Conservation (phyloP, 2,113 vertebrate species). For the Tachycineta bicolor region DNA sequence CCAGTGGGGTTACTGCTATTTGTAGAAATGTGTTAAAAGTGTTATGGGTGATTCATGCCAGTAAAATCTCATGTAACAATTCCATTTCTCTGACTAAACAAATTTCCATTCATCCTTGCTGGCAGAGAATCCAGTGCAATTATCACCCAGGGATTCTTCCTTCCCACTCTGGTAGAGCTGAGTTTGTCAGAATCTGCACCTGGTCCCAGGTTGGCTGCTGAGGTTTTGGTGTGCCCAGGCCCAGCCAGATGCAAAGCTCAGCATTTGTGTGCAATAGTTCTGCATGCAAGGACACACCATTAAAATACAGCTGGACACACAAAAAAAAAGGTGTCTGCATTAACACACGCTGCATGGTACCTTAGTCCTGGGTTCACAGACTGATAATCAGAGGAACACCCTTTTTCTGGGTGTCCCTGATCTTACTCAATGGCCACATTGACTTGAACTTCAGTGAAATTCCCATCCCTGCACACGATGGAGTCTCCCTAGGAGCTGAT, state of each 20-base stretch:
- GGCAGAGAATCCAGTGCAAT: background rate
- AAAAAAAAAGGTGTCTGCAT: accelerated
- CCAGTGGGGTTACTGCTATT: background rate
- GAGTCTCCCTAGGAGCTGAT: background rate
- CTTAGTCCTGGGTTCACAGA: background rate
- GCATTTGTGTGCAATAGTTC: background rate
- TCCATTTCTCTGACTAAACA: background rate
- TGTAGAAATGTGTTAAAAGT: background rate
- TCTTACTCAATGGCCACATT: background rate
- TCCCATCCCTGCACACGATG: background rate
- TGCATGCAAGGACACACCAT: too few species aligned
- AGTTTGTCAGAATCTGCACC: background rate
- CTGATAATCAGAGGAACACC: background rate
- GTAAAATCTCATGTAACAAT: background rate
- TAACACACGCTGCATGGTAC: accelerated
- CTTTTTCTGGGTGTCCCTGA: background rate
- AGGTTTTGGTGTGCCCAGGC: background rate
- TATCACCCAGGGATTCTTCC: background rate
- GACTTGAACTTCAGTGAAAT: background rate
- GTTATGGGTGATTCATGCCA: background rate
- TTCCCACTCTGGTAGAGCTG: background rate
- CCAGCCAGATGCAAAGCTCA: background rate
- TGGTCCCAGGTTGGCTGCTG: background rate
- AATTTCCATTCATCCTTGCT: background rate
- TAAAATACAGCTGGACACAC: background rate